Conservation (phyloP, 2,888 invertebrate species). For the Taenaris catops region DNA sequence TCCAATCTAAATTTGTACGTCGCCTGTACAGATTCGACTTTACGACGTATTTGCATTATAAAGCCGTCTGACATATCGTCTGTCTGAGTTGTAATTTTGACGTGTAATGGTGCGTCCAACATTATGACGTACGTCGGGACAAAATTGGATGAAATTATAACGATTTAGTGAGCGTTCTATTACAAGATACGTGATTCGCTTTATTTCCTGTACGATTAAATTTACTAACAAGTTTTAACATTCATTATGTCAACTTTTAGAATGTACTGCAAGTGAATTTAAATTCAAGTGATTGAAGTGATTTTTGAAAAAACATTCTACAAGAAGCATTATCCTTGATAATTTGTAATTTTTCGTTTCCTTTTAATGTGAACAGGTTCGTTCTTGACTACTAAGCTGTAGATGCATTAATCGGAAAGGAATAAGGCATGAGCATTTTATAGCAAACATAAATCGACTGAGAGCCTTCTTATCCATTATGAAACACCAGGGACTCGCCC, state of each 20-base stretch:
- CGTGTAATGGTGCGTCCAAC: slow-evolving; percentile 63
- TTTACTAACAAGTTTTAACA: slow-evolving; percentile 3
- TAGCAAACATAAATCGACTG: too few relatives aligned
- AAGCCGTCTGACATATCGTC: slow-evolving; percentile 57
- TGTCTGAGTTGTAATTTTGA: slow-evolving; percentile 61
- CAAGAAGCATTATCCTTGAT: too few relatives aligned
- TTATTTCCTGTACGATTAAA: slow-evolving; percentile 9
- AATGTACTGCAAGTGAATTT: too few relatives aligned
- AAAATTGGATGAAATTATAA: slow-evolving; percentile 42
- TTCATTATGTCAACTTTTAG: neutral
- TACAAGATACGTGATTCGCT: slow-evolving; percentile 29
- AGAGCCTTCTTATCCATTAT: too few relatives aligned
- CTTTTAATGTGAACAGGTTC: too few relatives aligned
- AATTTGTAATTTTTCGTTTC: too few relatives aligned
- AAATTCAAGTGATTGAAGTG: too few relatives aligned
- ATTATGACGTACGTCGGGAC: slow-evolving; percentile 45
- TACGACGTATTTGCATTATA: slow-evolving; percentile 66
- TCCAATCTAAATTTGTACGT: slow-evolving; percentile 42
- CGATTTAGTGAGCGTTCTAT: slow-evolving; percentile 47
- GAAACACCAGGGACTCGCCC: too few relatives aligned
- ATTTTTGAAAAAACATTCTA: too few relatives aligned
- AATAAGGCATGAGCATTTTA: too few relatives aligned
- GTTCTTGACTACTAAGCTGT: too few relatives aligned
- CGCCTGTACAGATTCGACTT: slow-evolving; percentile 41
- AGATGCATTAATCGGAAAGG: too few relatives aligned